Percentiles rank a stretch among this genome's conserved stretches.
These are phyloP conservation scores for Chaetura pelagica DNA, from an alignment of 2,113 vertebrate species.

Conservation along the genomic window DNA sequence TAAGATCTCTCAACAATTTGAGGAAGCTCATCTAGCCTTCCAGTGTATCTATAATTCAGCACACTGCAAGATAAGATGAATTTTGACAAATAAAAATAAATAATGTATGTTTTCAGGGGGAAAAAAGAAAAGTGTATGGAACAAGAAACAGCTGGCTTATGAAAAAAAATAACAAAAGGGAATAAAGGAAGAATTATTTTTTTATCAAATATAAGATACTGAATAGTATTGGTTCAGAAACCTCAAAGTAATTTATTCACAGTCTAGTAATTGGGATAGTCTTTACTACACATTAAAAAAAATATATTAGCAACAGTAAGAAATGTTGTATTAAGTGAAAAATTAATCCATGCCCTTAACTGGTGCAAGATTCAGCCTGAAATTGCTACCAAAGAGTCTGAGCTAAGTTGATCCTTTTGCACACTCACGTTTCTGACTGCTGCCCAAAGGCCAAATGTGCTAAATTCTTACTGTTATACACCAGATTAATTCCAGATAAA, in stretches of 20 bases:
- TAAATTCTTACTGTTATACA: not conserved
- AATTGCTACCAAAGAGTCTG: not conserved
- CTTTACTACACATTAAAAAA: not conserved
- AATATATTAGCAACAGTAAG: not conserved
- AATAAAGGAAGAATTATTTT: not conserved
- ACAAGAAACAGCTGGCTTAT: not conserved
- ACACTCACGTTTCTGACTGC: not conserved
- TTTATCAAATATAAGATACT: not conserved
- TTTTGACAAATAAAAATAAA: constrained; percentile 49
- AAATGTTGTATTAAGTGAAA: not conserved
- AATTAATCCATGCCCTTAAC: not conserved
- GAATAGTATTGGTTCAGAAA: not conserved
- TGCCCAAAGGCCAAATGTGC: not conserved
- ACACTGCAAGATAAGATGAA: not conserved
- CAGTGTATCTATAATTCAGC: constrained; percentile 30
- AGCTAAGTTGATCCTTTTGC: not conserved
- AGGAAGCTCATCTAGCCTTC: not conserved
- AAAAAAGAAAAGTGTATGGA: not conserved
- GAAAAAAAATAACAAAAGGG: not conserved
- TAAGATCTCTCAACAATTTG: not conserved
- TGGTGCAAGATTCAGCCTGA: not conserved
- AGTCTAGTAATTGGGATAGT: not conserved
- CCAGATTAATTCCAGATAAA: not conserved
- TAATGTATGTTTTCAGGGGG: not conserved
- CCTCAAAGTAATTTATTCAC: not conserved